Conservation (phyloP, 2,113 vertebrate species). For the Erythrocercus mccallii region DNA sequence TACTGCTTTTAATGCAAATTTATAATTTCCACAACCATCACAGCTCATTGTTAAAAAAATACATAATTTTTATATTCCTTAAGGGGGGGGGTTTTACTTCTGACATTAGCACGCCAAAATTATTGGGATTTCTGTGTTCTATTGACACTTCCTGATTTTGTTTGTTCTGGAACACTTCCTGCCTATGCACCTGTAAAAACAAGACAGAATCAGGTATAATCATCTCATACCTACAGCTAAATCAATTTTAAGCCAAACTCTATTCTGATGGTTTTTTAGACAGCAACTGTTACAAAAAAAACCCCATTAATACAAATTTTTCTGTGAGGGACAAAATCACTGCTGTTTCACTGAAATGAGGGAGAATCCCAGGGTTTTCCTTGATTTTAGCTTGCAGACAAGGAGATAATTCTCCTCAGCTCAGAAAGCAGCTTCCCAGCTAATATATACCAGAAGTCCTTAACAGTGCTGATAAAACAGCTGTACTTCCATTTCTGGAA, state of each 20-base stretch:
- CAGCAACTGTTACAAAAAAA: background rate
- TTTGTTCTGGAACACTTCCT: constrained; percentile 4
- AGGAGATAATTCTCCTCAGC: background rate
- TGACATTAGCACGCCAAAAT: background rate
- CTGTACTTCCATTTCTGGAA: background rate
- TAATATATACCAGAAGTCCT: background rate
- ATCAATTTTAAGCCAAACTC: background rate
- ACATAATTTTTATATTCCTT: background rate
- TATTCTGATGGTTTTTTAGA: background rate
- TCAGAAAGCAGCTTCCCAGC: background rate
- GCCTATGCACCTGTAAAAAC: background rate
- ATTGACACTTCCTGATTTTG: background rate
- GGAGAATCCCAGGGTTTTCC: background rate
- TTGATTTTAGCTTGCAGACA: background rate
- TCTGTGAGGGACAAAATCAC: background rate
- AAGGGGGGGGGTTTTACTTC: background rate
- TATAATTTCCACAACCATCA: background rate
- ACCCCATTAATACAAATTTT: background rate
- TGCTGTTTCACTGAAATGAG: background rate
- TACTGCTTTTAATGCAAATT: background rate
- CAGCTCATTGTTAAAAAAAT: background rate
- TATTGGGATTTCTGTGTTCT: background rate
- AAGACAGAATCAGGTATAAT: background rate
- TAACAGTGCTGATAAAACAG: background rate
- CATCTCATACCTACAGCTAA: background rate